Evolutionary conservation across 2,888 invertebrate species (phyloP).

Genomic region (Drosophila anceps): DNA sequence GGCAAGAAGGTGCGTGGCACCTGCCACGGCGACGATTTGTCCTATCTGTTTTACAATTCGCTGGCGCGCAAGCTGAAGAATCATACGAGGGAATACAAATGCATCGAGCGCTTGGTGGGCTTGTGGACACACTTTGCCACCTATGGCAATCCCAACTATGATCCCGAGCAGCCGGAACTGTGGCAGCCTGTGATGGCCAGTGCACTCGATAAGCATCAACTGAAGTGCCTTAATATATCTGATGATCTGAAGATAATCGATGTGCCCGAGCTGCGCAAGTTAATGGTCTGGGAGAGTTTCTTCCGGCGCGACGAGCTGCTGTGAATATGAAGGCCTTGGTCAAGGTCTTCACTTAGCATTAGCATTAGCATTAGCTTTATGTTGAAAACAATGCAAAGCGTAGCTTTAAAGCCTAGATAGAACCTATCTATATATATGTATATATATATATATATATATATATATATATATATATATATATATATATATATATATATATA

Average conservation of each 20-base stretch:
- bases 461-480: constrained; percentile 30
- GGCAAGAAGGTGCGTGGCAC: constrained; percentile 84
- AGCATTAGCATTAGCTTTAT: constrained; percentile 58
- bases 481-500: constrained; percentile 28
- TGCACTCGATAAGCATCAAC: constrained; percentile 71
- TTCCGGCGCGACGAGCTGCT: constrained; percentile 79
- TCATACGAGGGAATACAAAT: constrained; percentile 83
- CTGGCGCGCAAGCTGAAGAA: constrained; percentile 80
- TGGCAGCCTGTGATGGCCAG: constrained; percentile 79
- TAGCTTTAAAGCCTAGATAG: constrained; percentile 60
- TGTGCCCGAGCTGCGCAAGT: constrained; percentile 82
- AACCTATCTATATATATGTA: constrained; percentile 25
- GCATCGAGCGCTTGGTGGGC: constrained; percentile 83
- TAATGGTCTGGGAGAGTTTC: constrained; percentile 84
- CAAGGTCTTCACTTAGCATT: constrained; percentile 35
- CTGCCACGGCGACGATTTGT: constrained; percentile 85
- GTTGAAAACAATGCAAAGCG: constrained; percentile 64
- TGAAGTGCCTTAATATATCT: constrained; percentile 85
- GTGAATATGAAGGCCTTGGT: constrained; percentile 46
- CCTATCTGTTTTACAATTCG: constrained; percentile 84
- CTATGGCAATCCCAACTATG: constrained; percentile 82
- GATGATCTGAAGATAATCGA: constrained; percentile 83
- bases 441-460: constrained; percentile 28
- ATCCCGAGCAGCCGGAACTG: constrained; percentile 73
- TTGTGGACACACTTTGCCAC: constrained; percentile 84